A percentile compares a stretch with the other conserved stretches of the same genome.
Conservation (phyloP, 2,888 invertebrate species). For the Lepas anatifera region DNA sequence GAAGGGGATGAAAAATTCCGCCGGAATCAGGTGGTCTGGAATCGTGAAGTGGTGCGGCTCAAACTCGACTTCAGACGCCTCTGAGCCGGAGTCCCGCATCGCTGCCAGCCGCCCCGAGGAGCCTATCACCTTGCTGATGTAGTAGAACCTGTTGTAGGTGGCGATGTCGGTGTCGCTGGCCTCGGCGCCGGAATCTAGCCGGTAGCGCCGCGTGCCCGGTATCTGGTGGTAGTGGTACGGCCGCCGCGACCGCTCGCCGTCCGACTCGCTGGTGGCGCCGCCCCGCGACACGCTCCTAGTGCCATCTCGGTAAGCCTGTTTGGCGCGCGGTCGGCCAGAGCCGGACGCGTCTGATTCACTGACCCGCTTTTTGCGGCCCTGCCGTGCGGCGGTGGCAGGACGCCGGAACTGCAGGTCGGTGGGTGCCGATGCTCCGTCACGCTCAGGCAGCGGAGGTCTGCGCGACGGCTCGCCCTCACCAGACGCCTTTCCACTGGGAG, state of each 20-base stretch:
- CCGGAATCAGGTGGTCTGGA: constrained; percentile 29
- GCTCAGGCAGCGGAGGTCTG: constrained; percentile 3
- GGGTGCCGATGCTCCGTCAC: not conserved
- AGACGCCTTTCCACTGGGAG: not conserved
- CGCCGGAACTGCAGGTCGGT: not conserved
- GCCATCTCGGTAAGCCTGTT: too few relatives aligned
- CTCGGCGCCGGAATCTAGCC: not conserved
- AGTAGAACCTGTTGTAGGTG: not conserved
- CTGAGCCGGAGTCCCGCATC: not conserved
- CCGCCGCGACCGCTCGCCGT: constrained; percentile 1
- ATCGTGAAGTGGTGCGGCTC: constrained; percentile 16
- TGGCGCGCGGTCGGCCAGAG: too few relatives aligned
- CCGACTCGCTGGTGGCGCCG: constrained; percentile 3
- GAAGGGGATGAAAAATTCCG: constrained; percentile 28
- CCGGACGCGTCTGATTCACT: not conserved
- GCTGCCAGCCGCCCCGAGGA: too few relatives aligned
- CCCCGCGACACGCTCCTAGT: not conserved
- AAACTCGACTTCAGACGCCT: not conserved
- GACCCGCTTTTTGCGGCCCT: not conserved
- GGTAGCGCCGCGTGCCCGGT: constrained; percentile 1
- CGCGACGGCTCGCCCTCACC: not conserved
- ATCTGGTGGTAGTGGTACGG: constrained; percentile 11
- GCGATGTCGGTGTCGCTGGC: constrained; percentile 7
- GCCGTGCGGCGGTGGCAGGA: not conserved
- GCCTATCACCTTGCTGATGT: constrained; percentile 6